Conservation (phyloP, 2,797 vertebrate genomes). For the Micrastur ruficollis region DNA sequence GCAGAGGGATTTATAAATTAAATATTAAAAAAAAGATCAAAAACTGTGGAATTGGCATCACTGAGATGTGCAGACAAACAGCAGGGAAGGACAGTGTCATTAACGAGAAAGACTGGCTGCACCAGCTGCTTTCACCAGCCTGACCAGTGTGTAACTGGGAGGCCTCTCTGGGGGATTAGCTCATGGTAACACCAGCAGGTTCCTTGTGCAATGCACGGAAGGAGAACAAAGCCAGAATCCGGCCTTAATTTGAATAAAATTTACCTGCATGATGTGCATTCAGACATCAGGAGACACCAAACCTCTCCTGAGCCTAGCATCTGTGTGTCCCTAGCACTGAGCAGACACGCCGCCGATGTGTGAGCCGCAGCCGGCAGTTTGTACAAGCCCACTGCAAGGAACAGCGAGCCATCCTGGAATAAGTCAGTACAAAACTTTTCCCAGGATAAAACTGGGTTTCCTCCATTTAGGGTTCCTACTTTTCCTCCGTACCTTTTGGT, state of each 20-base stretch:
- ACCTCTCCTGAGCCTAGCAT: fast-evolving
- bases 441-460: neutral
- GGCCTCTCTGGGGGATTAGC: neutral
- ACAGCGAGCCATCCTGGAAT: neutral
- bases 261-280: neutral
- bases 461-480: neutral
- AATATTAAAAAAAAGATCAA: neutral
- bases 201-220: neutral
- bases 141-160: neutral
- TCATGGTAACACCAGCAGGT: neutral
- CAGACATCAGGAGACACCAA: neutral
- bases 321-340: neutral
- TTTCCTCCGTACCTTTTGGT: neutral
- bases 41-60: neutral
- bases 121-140: neutral
- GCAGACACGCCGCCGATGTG: fast-evolving
- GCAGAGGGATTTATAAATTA: neutral
- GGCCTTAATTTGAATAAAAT: neutral
- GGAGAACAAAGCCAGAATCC: neutral
- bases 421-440: neutral
- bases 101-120: neutral
- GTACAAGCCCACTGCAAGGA: neutral
- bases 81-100: neutral
- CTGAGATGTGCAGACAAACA: neutral
- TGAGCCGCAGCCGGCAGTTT: neutral